Evolutionary conservation across 2,113 vertebrate genomes (phyloP), one percentile per base, ranked within the genome.

Genomic region (Bagarius yarrelli): DNA sequence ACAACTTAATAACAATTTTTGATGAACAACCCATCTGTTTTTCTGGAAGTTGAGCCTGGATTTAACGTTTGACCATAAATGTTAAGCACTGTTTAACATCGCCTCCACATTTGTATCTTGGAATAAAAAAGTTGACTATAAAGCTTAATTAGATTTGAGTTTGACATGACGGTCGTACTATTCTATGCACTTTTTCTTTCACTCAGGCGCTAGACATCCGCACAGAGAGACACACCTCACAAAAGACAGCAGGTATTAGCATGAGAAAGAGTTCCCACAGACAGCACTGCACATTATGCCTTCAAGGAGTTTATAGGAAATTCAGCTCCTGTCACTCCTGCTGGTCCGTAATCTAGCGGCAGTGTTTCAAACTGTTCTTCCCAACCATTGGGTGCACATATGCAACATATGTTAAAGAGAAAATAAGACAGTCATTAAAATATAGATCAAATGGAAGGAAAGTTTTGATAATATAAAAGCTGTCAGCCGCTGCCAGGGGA

Each of bases 241-340:
- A 91, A 90, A 91, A 89, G 85, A 88, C 83, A 81, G 86, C 84
- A 87, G 90, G 90, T 87, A 93, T 93, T 93, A 91, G 91, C 90
- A 93, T 92, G 89, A 90, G 89, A 92, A 92, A 92, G 89, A 86
- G 87, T 91, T 89, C 86, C 87, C 76, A 86, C 89, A 90, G 91
- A 92, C 91, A 90, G 90, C 88, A 86, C 85, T 87, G 87, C 89
- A 90, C 89, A 92, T 93, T 92, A 92, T 88, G 87, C 88, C 91
- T 93, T 91, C 89, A 88, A 88, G 83, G 86, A 88, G 88, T 90
- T 91, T 90, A 87, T 90, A 90, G 90, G 87, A 92, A 92, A 92
- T 90, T 86, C 88, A 91, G 82, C 87, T 70, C 82, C 89, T 89
- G 89, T 91, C 90, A 91, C 88, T 87, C 86, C 87, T 84, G 83